Conservation (phyloP, 1,140 invertebrate species). For the Himalopsyche phryganea region DNA sequence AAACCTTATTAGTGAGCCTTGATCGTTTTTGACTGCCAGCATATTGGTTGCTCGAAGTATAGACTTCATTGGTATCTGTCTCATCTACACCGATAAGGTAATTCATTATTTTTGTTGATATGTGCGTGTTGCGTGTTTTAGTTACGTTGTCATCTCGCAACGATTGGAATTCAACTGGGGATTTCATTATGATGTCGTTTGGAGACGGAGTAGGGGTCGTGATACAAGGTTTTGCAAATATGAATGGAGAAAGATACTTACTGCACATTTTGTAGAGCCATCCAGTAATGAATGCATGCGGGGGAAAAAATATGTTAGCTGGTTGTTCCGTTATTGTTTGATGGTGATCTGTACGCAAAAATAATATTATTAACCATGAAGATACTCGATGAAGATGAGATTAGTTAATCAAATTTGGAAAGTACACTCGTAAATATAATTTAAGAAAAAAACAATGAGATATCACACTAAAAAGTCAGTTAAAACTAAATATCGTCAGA, state of each 20-base stretch:
- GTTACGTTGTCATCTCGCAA: constrained; percentile 31
- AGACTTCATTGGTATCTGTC: constrained; percentile 28
- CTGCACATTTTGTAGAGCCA: constrained; percentile 36
- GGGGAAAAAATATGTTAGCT: constrained; percentile 29
- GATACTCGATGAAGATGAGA: background rate
- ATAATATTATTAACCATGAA: background rate
- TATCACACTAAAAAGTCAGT: background rate
- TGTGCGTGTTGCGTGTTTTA: constrained; percentile 47
- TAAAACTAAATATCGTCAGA: background rate
- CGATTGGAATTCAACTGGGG: constrained; percentile 49
- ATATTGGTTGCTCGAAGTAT: constrained; percentile 17
- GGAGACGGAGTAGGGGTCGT: constrained; percentile 53
- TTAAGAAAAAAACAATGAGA: background rate
- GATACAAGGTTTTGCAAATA: constrained; percentile 33
- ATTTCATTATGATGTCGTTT: constrained; percentile 54
- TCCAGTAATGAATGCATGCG: constrained; percentile 19
- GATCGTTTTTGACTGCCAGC: constrained; percentile 16
- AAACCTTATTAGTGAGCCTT: constrained; percentile 31
- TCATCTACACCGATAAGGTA: constrained; percentile 37
- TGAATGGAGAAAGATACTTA: constrained; percentile 43
- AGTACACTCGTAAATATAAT: background rate
- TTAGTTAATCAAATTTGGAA: background rate
- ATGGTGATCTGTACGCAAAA: constrained; percentile 1
- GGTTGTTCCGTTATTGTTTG: constrained; percentile 3
- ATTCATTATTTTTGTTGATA: constrained; percentile 42